Base-by-base conservation (phyloP, 2,888 invertebrate genomes). In the Scaptomyza cyrtandrae region DNA sequence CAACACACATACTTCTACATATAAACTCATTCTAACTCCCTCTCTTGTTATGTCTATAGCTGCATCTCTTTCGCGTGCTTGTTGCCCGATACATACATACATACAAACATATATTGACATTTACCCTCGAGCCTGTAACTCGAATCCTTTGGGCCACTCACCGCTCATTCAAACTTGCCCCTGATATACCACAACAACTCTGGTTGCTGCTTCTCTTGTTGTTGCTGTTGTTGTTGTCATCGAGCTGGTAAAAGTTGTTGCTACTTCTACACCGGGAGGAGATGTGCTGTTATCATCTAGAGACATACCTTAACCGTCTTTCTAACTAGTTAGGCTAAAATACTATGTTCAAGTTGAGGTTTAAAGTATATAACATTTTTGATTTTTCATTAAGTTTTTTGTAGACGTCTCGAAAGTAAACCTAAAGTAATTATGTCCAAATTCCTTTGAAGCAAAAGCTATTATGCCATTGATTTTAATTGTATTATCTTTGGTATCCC, bases 121-220 rank as follows among this genome's bases (percentile, higher is more conserved):
- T 75, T 69, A 64, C 73, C 79, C 77, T 71, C 59, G 71, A 64
- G 71, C 54, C 67, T 63, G 80, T 57, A 62, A 49, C 61, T 75
- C 45, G 62, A 64, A 59, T 78, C 78, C 80, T 64, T 69, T 69
- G 78, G 74, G 77, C 53, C 62, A 74, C 71, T 74, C 80, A 78
- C 68, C 80, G 75, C 75, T 78, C 73, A 75, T 68, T 77, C 75
- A 83, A 82, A 82, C 68, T 82, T 86, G 73, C 60, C 72, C 73
- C 70, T 75, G 80, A 80, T 79, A 74, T 79, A 76, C 64, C 62
- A 48, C 75, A 48, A 49, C 39, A 57, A 48, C 52, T 33, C 33
- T 33, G 3, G 10, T 33, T 70, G 43, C 41, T 54, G 54, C 48
- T 65, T 29, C 29, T 43, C 39, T 60, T 49, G 46, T 73, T 2